Conservation (phyloP, 2,888 invertebrate species). For the Leucozona laternaria region DNA sequence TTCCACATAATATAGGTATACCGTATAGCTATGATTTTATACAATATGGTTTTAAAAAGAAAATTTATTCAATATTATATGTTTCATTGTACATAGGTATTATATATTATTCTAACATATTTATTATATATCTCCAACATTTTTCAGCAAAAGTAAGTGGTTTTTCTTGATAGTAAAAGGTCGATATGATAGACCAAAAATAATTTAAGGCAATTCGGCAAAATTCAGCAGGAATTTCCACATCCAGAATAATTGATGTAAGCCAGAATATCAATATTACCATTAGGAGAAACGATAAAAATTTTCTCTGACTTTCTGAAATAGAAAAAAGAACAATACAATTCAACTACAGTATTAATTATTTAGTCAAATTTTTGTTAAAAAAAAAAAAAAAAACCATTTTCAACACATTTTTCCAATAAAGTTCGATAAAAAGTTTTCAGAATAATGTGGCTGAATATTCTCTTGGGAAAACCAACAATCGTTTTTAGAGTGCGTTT, state of each 20-base stretch:
- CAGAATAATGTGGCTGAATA: no score
- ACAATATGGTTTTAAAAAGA: no score
- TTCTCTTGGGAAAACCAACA: no score
- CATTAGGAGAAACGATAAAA: constrained; percentile 47
- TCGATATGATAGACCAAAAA: constrained; percentile 24
- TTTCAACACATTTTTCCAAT: no score
- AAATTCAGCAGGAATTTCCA: constrained; percentile 39
- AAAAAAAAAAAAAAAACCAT: no score
- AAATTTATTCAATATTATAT: neutral
- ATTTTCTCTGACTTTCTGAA: constrained; percentile 49
- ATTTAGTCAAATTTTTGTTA: no score
- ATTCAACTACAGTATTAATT: no score
- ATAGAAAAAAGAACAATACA: neutral
- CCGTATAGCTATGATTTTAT: no score
- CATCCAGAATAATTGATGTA: constrained; percentile 41
- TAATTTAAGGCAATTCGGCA: constrained; percentile 44
- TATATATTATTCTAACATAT: constrained; percentile 15
- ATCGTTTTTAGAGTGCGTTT: no score
- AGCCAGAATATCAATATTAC: constrained; percentile 54
- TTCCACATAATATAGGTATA: no score
- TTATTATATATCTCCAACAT: constrained; percentile 34
- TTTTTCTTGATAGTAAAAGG: neutral
- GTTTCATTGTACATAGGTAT: no score
- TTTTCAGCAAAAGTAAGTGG: constrained; percentile 42
- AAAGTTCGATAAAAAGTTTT: no score